Evolutionary conservation across 2,888 invertebrate species (phyloP), one percentile per base, ranked within the genome.

Genomic region (Sialis lutaria): DNA sequence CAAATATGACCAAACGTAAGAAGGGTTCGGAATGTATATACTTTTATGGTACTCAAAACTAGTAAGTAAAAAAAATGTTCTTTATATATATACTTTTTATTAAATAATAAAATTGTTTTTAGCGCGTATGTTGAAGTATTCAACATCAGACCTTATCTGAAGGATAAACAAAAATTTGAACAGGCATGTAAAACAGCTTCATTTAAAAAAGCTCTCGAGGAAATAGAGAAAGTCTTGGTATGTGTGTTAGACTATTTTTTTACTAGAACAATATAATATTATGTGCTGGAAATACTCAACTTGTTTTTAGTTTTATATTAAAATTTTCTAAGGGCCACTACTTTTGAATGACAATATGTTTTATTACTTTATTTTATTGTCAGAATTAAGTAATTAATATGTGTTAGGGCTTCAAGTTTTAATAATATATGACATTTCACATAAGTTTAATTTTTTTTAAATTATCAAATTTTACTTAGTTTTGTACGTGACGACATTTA

Each of bases 11-110:
- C 62, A 81, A 77, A 60, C 82, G 82, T 57, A 88, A 85, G 62
- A 82, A 84, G 54, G 73, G 71, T 48, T 76, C 78, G 44, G 83
- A 84, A 60, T 92, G 90, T 68, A 86, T 95, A 53, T 92, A 82
- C 68, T 95, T 93, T 71, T 93, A 90, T 67, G 93, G 93, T 48
- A 80, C 87, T n/a, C 84, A 89, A 58, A 91, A 93, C 64, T 91
- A 87, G 92, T 92, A 74, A 89, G 92, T 82, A 60, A 22, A 22
- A 22, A 10, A 43, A 32, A 32, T 43, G 13, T 43, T 5, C 43
- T 34, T 43, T 34, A 42, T 51, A 30, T 52, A 41, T 49, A 46
- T 49, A 42, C 46, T 12, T 39, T 44, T 50, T 48, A n/a, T 13
- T 43, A 43, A 10, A 43, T 32, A n/a, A 31, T 32, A 1, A 33